Base-by-base conservation (phyloP, 2,888 invertebrate species). In the Alentia gelatinosa region DNA sequence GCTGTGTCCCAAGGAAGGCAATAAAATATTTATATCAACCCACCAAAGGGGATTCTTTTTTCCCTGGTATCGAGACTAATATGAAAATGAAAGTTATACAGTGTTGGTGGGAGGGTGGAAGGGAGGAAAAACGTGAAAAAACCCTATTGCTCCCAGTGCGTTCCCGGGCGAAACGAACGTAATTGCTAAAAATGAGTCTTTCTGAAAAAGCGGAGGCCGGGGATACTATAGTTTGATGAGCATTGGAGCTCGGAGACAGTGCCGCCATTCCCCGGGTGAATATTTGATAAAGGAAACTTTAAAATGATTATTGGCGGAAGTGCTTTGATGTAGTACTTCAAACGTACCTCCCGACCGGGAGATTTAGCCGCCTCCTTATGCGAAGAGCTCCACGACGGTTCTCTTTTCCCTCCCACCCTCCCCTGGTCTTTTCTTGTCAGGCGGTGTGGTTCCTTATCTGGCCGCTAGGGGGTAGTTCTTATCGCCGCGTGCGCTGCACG, bases 211-310 rank as follows among this genome's bases (percentile, higher is more conserved):
- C 19, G 47, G 33, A 50, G 26, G 47, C 15, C 39, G 74, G n/a
- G 79, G 79, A 79, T 79, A 79, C 79, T 79, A 79, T 35, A 79
- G 79, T 37, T 39, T 79, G 37, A 39, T 79, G 79, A 79, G 79
- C 37, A 79, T 19, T 19, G 47, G 86, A 86, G 86, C 86, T 86
- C 19, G 79, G 79, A 35, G 79, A 79, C 37, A 19, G 15, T 35
- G 68, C 68, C 68, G 68, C 30, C 68, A 68, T 35, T 79, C 79
- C 74, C 86, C 86, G 42, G 35, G 86, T 86, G 86, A 86, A 86
- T 86, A 86, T 86, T 86, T 86, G 86, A 86, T 86, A 86, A 86
- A 86, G 86, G 86, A 86, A 86, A 86, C 86, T 86, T 86, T 86
- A 86, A 86, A 86, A 86, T 86, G 86, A 86, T 86, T 86, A 86